A percentile compares a stretch with the other conserved stretches of the same genome.
These are phyloP conservation scores for Kryptolebias marmoratus DNA, from an alignment of 2,113 vertebrate species.

Conservation along the genomic window DNA sequence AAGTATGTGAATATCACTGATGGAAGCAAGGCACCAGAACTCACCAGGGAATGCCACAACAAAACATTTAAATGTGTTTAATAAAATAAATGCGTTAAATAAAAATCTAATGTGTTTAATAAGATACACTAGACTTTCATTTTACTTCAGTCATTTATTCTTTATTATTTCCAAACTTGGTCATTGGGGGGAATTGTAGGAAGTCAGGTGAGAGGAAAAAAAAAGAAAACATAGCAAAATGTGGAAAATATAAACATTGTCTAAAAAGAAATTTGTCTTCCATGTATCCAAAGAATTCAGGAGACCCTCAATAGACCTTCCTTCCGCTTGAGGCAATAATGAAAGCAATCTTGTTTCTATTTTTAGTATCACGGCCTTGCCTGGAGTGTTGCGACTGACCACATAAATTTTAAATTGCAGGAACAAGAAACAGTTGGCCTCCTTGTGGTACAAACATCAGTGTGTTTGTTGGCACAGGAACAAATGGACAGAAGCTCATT, in stretches of 20 bases:
- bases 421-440: slow-evolving; percentile 46
- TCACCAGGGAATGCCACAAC: background rate
- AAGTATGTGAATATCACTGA: background rate
- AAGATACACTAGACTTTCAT: background rate
- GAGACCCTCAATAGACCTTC: background rate
- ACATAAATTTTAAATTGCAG: slow-evolving; percentile 57
- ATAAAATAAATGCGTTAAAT: background rate
- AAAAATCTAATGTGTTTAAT: background rate
- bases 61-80: background rate
- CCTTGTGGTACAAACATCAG: slow-evolving; percentile 47
- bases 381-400: slow-evolving; percentile 43
- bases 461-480: slow-evolving; percentile 58
- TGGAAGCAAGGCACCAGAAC: background rate
- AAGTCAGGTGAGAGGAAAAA: background rate
- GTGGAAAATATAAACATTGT: background rate
- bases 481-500: slow-evolving; percentile 58
- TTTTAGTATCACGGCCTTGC: slow-evolving; percentile 10
- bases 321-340: slow-evolving; percentile 14
- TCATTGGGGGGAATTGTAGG: background rate
- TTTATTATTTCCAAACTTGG: background rate
- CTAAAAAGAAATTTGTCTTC: background rate
- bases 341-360: slow-evolving; percentile 11
- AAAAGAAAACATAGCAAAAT: background rate
- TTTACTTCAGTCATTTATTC: background rate
- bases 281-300: background rate